Percentiles rank a stretch among this genome's conserved stretches.
Evolutionary conservation across 2,113 vertebrate genomes (phyloP).

Genomic region (Amphiprion percula): DNA sequence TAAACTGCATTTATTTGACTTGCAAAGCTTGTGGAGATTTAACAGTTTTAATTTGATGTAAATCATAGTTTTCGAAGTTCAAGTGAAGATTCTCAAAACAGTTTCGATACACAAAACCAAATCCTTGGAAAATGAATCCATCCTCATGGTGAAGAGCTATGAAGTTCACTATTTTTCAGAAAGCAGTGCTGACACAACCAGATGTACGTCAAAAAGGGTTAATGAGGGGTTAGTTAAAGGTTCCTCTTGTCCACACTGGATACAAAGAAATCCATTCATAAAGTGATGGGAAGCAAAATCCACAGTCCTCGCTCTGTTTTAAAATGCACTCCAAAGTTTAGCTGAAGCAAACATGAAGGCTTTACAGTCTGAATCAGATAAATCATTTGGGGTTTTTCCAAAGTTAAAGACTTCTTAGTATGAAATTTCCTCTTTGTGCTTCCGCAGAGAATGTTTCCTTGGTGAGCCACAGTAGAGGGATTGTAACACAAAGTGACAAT

Average conservation of each 20-base stretch:
- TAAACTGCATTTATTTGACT: not conserved
- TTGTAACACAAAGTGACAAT: conserved; percentile 22
- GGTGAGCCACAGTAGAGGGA: conserved; percentile 12
- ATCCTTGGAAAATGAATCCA: not conserved
- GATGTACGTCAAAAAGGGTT: too few relatives aligned
- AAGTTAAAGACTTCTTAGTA: conserved; percentile 26
- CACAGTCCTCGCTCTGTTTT: not conserved
- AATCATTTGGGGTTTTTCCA: conserved; percentile 31
- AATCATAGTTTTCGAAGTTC: not conserved
- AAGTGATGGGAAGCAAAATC: not conserved
- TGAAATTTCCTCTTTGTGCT: conserved; percentile 33
- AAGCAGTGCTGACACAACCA: too few relatives aligned
- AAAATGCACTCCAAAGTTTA: conserved; percentile 18
- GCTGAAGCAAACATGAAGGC: conserved; percentile 13
- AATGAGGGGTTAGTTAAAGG: too few relatives aligned
- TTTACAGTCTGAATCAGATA: conserved; percentile 19
- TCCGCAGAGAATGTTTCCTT: conserved; percentile 3
- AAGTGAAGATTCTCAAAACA: not conserved
- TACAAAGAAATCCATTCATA: not conserved
- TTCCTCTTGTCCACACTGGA: too few relatives aligned
- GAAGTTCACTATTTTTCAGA: too few relatives aligned
- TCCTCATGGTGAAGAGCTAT: too few relatives aligned
- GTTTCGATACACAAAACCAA: not conserved
- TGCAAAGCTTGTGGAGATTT: not conserved
- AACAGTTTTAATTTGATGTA: not conserved